These are phyloP conservation scores for Ormyrus thymus DNA, from an alignment of 2,888 invertebrate species.

Conservation along the genomic window DNA sequence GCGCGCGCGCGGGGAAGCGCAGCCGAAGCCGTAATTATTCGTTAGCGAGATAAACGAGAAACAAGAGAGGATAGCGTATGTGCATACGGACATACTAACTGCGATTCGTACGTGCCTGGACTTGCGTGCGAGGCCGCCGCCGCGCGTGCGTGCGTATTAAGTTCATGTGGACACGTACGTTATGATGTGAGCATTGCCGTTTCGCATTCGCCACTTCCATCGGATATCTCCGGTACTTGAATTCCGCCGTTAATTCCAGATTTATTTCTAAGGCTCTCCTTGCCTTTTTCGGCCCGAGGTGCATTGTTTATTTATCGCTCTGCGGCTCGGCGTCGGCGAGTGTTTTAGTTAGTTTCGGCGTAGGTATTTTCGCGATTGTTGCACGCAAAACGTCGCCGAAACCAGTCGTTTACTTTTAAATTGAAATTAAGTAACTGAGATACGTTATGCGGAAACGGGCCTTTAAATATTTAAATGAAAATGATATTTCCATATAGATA, in stretches of 20 bases:
- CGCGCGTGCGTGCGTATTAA: constrained; percentile 23
- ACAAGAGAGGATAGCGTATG: constrained; percentile 45
- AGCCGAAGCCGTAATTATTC: constrained; percentile 65
- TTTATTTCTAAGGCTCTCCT: background rate
- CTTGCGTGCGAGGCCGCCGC: constrained; percentile 29
- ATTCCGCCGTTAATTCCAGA: constrained; percentile 8
- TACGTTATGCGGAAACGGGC: background rate
- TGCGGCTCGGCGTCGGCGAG: too few relatives aligned
- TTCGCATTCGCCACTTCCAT: constrained; percentile 16
- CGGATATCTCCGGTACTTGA: background rate
- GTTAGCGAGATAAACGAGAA: constrained; percentile 59
- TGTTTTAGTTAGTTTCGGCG: background rate
- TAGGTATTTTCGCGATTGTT: too few relatives aligned
- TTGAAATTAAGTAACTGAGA: background rate
- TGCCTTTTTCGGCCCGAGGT: too few relatives aligned
- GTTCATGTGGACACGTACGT: constrained; percentile 44
- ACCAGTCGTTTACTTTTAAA: too few relatives aligned
- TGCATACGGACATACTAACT: constrained; percentile 47
- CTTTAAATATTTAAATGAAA: constrained; percentile 4
- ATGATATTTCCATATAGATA: background rate
- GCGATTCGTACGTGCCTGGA: constrained; percentile 54
- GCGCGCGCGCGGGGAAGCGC: constrained; percentile 57
- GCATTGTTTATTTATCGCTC: too few relatives aligned
- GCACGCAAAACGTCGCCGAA: too few relatives aligned
- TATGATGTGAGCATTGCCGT: constrained; percentile 48